phyloP scores from a whole-genome alignment of 2,888 invertebrate genomes.

The Tetranychus piercei region DNA sequence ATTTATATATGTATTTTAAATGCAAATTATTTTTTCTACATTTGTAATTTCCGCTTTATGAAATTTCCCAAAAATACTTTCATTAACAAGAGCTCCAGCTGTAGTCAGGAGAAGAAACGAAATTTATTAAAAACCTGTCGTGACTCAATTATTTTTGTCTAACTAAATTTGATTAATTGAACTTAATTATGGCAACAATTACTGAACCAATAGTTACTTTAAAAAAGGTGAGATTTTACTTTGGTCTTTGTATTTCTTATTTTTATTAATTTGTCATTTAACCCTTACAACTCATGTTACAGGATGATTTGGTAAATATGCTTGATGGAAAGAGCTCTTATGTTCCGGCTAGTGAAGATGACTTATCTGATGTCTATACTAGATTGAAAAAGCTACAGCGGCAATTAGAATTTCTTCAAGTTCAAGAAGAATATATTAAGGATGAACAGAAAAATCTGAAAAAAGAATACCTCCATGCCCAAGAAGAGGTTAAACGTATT shows the following conservation, averaged over 20 bases:
- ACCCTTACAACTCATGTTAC: background rate
- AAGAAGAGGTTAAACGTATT: constrained; percentile 64
- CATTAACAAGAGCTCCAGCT: background rate
- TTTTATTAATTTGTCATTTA: background rate
- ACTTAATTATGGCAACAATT: background rate
- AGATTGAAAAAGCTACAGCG: constrained; percentile 93
- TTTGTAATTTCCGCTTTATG: too few relatives aligned
- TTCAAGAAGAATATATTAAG: constrained; percentile 98
- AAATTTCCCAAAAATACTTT: too few relatives aligned
- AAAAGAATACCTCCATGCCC: constrained; percentile 95
- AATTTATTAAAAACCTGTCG: background rate
- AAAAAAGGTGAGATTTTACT: background rate
- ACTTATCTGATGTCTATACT: constrained; percentile 73
- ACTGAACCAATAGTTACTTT: constrained; percentile 32
- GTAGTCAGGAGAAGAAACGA: background rate
- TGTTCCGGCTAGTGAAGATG: constrained; percentile 36
- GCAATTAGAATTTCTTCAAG: constrained; percentile 87
- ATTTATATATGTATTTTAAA: too few relatives aligned
- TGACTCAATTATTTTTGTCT: background rate
- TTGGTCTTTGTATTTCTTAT: background rate
- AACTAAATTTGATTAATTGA: background rate
- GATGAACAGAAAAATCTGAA: constrained; percentile 96
- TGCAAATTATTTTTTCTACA: too few relatives aligned
- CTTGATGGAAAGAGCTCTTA: background rate
- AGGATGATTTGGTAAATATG: background rate